Evolutionary conservation across 1,140 invertebrate species (phyloP).

Genomic region (Hydropsyche tenuis): DNA sequence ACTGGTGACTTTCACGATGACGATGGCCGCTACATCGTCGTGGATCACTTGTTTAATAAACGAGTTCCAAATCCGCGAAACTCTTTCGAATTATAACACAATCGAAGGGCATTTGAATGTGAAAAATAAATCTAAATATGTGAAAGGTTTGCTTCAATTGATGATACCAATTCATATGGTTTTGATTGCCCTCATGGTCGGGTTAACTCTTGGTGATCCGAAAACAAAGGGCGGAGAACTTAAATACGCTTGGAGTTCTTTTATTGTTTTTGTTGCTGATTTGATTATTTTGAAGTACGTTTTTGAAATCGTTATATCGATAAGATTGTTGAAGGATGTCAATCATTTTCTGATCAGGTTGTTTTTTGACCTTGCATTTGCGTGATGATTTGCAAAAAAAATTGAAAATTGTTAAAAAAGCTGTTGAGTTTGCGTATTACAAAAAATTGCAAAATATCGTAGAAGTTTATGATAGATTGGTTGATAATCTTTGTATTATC

Average conservation of each 20-base stretch:
- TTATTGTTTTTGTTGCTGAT: not conserved
- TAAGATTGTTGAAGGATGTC: not conserved
- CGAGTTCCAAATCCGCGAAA: not conserved
- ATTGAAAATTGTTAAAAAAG: no score
- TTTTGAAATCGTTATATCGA: not conserved
- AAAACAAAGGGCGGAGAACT: not conserved
- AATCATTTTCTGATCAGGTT: not conserved
- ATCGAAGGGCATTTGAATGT: not conserved
- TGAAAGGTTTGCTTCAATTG: not conserved
- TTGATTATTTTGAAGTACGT: not conserved
- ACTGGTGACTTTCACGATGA: not conserved
- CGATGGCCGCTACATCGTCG: not conserved
- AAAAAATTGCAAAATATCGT: not conserved
- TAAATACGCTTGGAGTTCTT: not conserved
- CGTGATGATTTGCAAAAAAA: not conserved
- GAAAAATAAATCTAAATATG: not conserved
- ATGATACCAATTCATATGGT: not conserved
- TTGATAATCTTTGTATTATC: conserved; percentile 15
- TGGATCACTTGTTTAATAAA: not conserved
- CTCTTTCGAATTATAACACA: not conserved
- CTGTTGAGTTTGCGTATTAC: not conserved
- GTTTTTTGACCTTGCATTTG: not conserved
- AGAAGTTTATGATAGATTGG: not conserved
- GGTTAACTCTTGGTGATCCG: not conserved
- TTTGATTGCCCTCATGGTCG: not conserved